Conservation (phyloP, 2,113 vertebrate species). For the Eidolon helvum region DNA sequence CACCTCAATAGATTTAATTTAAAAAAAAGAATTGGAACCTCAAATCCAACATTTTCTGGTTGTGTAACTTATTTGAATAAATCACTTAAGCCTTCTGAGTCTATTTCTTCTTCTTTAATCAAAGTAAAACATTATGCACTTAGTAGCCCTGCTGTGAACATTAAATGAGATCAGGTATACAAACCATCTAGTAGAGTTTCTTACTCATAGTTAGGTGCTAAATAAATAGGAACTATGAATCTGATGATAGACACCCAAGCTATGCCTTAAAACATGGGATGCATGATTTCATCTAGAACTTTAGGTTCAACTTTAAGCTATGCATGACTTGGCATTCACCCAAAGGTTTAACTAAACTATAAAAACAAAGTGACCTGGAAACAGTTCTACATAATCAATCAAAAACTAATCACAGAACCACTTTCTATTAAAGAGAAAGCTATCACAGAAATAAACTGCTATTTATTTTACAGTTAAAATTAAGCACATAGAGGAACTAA, state of each 20-base stretch:
- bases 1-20: too few species aligned
- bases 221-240: neutral
- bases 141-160: neutral
- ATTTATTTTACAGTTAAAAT: constrained; percentile 50
- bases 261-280: neutral
- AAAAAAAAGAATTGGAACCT: neutral
- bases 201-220: neutral
- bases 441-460: constrained; percentile 38
- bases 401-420: constrained; percentile 1
- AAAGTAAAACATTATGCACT: neutral
- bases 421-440: constrained; percentile 35
- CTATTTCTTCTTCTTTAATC: neutral
- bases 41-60: neutral
- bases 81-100: neutral
- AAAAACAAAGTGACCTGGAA: constrained; percentile 30
- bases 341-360: constrained; percentile 42
- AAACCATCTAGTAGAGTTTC: neutral
- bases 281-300: neutral
- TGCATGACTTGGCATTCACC: neutral
- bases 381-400: constrained; percentile 16
- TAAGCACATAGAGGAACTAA: neutral
- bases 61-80: neutral
- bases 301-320: neutral
- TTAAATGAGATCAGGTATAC: neutral
- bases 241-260: neutral